Base-by-base conservation (phyloP, 2,113 vertebrate species). In the Trematocara variabile region DNA sequence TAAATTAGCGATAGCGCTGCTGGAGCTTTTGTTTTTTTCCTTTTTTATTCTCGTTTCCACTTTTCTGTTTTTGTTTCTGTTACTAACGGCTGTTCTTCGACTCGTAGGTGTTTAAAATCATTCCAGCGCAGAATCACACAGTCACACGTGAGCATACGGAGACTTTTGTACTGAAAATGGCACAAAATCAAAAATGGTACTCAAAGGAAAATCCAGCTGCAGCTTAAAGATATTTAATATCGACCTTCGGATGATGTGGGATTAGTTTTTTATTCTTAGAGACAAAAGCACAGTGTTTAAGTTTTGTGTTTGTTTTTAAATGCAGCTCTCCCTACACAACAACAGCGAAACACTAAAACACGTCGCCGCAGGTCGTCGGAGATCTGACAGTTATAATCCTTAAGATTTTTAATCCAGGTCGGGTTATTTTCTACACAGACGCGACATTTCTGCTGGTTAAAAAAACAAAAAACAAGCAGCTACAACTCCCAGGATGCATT, bases 61-160 rank as follows among this genome's bases (percentile, higher is more conserved):
- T 70, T 79, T 68, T 5, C 86, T 82, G 39, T 80, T 50, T 73
- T 34, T 88, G 55, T 93, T 80, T 88, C 93, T 95, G 94, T 95
- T 95, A 95, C 94, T 95, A 95, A 95, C 48, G 73, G 88, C 91
- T 90, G 88, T 91, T 91, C 70, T 68, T 93, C 92, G 90, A 60
- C 82, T 85, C 81, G 44, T 91, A 79, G 77, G 39, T 81, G 75
- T 88, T 84, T 85, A 5, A 86, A 86, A 88, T 92, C 92, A 94
- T 93, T 94, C 91, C 93, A 92, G 83, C 88, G 90, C 88, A 88
- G 81, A 84, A 79, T 79, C 70, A 1, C 0, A 48, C 77, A 18
- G 28, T 83, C 88, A 81, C 86, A 75, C 70, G 30, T 0, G 70
- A 50, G 9, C 44, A 50, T 0, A 65, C 58, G 3, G 30, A 79